Evolutionary conservation across 2,113 vertebrate genomes (phyloP), one percentile per base, ranked within the genome.

Genomic region (Andinoacara biseriatus): DNA sequence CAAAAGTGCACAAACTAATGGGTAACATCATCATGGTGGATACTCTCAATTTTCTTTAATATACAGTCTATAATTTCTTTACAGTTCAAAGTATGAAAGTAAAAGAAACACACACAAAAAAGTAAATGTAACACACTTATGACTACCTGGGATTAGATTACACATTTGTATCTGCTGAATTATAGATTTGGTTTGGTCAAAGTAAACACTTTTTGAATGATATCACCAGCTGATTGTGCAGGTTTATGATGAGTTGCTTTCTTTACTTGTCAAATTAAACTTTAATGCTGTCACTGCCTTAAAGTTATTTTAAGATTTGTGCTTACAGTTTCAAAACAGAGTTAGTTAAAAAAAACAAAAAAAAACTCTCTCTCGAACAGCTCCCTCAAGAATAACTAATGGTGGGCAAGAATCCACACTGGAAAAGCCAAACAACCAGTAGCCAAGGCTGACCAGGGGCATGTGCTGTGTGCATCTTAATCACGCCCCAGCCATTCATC

Each of bases 251-350:
- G 82, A 83, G 58, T 11, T 38, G 58, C 58, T 46, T 58, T 78
- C 59, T 69, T 69, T 14, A 22, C 38, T 77, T 67, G 74, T 89
- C 58, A 86, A 67, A 86, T 87, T 67, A 79, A 74, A 74, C 65
- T 43, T 43, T 60, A 22, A 8, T 24, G 62, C 76, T 33, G 60
- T 76, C 85, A 76, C 40, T 6, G 60, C 83, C 54, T 56, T 74
- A 24, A 84, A 77, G 24, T 80, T 63, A 74, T 86, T 78, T 57
- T 1, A 72, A 60, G n/a, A 80, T 91, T 89, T 83, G 26, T 84
- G 83, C 86, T 86, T 84, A 77, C 69, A 35, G 62, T 63, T 78
- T 31, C 54, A 86, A 84, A 79, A 84, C 22, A 7, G 35, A 67
- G 24, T 29, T 69, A 69, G 5, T 2, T 20, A 69, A 49, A 24